These are phyloP conservation scores for Eupithecia dodoneata DNA, from an alignment of 2,888 invertebrate genomes.

Conservation along the genomic window DNA sequence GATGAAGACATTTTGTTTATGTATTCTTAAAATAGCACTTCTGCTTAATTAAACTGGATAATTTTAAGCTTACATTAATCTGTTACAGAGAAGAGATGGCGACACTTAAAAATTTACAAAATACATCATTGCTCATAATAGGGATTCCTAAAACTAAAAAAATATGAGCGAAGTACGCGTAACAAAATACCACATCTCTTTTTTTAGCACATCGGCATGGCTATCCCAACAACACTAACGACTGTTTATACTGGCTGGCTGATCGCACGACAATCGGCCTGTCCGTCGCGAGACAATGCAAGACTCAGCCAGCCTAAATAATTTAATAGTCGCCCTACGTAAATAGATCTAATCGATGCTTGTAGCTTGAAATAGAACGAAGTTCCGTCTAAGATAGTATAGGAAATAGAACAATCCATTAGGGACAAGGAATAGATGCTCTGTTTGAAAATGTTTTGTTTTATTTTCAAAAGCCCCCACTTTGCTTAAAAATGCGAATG, in stretches of 20 bases:
- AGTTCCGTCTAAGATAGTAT: not conserved
- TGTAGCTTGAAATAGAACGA: slow-evolving; percentile 1
- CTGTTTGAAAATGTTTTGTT: not conserved
- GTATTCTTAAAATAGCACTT: too few relatives aligned
- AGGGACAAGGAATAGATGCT: not conserved
- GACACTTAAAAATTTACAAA: not conserved
- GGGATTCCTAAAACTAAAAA: too few relatives aligned
- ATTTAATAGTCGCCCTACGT: slow-evolving; percentile 78
- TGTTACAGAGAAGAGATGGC: not conserved
- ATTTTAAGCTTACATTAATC: not conserved
- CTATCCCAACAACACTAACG: slow-evolving; percentile 62
- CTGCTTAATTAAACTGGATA: not conserved
- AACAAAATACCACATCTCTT: not conserved
- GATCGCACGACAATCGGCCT: slow-evolving; percentile 44
- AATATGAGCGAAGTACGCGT: not conserved
- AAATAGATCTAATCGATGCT: slow-evolving; percentile 55
- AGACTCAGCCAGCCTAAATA: slow-evolving; percentile 76
- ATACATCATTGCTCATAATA: too few relatives aligned
- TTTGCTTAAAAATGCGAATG: not conserved
- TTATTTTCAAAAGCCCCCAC: not conserved
- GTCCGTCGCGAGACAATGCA: slow-evolving; percentile 75
- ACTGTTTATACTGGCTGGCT: slow-evolving; percentile 71
- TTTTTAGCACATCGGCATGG: slow-evolving; percentile 42
- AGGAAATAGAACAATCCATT: not conserved
- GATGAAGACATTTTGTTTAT: too few relatives aligned